Evolutionary conservation across 2,797 vertebrate species (phyloP).

Genomic region (Acipenser transmontanus): DNA sequence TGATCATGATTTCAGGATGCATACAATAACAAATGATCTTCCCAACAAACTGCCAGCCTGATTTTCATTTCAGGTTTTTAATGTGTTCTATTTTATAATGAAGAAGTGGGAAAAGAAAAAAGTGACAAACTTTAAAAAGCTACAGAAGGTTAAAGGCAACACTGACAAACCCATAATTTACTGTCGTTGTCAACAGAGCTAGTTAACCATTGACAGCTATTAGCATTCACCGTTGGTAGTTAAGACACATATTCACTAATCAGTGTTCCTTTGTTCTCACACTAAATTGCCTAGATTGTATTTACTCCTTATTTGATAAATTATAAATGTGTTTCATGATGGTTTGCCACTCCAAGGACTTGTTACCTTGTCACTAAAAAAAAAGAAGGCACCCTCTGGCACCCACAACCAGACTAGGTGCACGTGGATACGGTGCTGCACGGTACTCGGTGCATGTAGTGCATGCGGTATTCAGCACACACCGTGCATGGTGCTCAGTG

Average conservation of each 20-base stretch:
- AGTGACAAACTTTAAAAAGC: constrained; percentile 35
- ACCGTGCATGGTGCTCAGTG: too few species aligned
- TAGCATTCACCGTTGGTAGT: constrained; percentile 17
- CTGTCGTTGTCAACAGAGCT: constrained; percentile 28
- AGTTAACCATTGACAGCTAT: constrained; percentile 33
- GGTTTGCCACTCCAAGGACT: constrained; percentile 6
- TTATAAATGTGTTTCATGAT: constrained; percentile 4
- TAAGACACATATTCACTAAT: constrained; percentile 32
- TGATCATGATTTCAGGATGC: constrained; percentile 47
- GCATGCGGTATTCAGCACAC: too few species aligned
- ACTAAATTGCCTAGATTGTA: constrained; percentile 23
- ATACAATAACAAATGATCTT: constrained; percentile 54
- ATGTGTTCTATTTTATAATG: constrained; percentile 40
- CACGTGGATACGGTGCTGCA: too few species aligned
- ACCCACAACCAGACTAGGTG: too few species aligned
- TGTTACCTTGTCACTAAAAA: too few species aligned
- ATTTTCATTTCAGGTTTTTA: constrained; percentile 42
- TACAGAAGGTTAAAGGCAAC: constrained; percentile 22
- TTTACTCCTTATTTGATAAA: constrained; percentile 1
- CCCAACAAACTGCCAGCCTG: constrained; percentile 48
- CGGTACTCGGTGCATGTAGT: too few species aligned
- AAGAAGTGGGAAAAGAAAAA: constrained; percentile 27
- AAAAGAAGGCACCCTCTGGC: too few species aligned
- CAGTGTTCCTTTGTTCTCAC: constrained; percentile 29
- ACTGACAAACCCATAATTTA: constrained; percentile 45